phyloP scores from a whole-genome alignment of 2,113 vertebrate species.

The Corythornis cristatus region DNA sequence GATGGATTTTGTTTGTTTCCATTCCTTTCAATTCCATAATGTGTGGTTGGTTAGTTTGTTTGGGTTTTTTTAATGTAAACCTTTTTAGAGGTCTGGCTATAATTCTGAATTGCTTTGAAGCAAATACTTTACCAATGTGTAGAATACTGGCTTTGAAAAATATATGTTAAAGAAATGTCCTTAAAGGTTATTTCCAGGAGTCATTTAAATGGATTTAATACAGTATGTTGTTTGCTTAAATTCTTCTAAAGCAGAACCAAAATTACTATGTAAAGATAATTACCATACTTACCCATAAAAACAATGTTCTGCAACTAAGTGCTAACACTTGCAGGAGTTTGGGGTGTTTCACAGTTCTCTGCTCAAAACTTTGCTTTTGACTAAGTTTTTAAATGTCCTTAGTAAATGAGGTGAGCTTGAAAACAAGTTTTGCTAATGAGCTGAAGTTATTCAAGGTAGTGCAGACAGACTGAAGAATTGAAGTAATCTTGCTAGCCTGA shows the following conservation, averaged over 20 bases:
- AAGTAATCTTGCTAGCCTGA: neutral
- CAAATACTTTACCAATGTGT: neutral
- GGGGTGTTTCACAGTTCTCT: neutral
- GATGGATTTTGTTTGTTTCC: neutral
- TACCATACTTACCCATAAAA: neutral
- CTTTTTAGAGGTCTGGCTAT: neutral
- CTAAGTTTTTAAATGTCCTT: neutral
- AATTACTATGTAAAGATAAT: neutral
- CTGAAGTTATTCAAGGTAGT: neutral
- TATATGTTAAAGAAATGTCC: neutral
- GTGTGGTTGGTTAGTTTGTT: too few relatives aligned
- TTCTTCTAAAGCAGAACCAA: neutral
- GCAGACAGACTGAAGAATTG: neutral
- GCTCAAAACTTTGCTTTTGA: neutral
- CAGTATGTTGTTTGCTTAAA: neutral
- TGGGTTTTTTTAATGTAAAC: neutral
- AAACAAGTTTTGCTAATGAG: neutral
- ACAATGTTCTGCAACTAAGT: neutral
- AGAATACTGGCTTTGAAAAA: neutral
- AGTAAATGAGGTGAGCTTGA: neutral
- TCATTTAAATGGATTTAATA: neutral
- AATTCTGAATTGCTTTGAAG: neutral
- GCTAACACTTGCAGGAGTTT: neutral
- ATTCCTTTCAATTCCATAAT: neutral
- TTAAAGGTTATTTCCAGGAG: neutral